Conservation (phyloP, 2,797 vertebrate species). For the Sebastes kiyomatsui region DNA sequence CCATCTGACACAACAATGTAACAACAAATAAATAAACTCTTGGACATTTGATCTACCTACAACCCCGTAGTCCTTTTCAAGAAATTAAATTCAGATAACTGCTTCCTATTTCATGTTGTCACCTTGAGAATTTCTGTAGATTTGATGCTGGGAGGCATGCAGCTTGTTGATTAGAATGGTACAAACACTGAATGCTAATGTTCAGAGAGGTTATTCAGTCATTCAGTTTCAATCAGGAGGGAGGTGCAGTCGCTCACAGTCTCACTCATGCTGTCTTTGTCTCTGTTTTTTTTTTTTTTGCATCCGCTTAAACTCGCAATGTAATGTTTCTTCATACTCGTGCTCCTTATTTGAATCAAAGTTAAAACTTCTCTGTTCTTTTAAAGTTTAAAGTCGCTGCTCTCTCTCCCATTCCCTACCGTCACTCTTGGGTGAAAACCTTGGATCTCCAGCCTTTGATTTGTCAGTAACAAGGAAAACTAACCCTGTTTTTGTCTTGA, state of each 20-base stretch:
- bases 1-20: not conserved
- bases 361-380: not conserved
- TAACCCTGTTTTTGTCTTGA: not conserved
- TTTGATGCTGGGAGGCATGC: conserved; percentile 81
- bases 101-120: conserved; percentile 63
- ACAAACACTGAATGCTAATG: conserved; percentile 82
- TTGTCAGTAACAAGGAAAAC: not conserved
- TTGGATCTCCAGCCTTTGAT: not conserved
- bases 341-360: not conserved
- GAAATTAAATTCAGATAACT: conserved; percentile 78
- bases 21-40: conserved; percentile 47
- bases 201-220: conserved; percentile 46
- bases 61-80: conserved; percentile 46
- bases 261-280: conserved; percentile 16
- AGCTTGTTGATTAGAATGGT: conserved; percentile 83
- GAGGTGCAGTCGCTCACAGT: conserved; percentile 29
- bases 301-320: not conserved
- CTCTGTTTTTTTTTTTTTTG: conserved; percentile 20
- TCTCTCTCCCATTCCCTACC: not conserved
- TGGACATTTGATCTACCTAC: conserved; percentile 24
- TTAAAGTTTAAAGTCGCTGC: not conserved
- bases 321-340: not conserved
- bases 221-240: conserved; percentile 42
- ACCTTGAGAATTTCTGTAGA: conserved; percentile 83
- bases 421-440: not conserved